These are phyloP conservation scores for Gymnoscelis rufifasciata DNA, from an alignment of 2,888 invertebrate species.

Conservation along the genomic window DNA sequence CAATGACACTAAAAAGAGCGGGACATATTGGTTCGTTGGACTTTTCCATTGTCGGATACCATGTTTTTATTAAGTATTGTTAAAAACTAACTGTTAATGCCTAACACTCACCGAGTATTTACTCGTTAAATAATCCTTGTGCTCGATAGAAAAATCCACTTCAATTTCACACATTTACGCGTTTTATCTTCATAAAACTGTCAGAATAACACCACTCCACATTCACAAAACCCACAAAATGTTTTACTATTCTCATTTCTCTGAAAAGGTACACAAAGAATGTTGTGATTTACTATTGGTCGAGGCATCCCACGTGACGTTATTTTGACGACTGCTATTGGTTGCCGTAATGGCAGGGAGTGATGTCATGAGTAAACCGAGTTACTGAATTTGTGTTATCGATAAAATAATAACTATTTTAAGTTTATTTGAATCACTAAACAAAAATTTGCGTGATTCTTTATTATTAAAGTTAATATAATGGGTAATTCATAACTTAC, in stretches of 20 bases:
- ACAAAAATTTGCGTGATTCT: not conserved
- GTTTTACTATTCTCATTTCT: slow-evolving; percentile 67
- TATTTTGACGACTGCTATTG: slow-evolving; percentile 58
- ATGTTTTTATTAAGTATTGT: slow-evolving; percentile 45
- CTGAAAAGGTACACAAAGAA: slow-evolving; percentile 79
- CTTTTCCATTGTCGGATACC: slow-evolving; percentile 60
- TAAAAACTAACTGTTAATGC: slow-evolving; percentile 18
- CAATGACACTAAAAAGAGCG: slow-evolving; percentile 76
- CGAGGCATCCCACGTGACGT: slow-evolving; percentile 72
- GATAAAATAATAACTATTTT: no score
- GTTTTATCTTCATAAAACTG: slow-evolving; percentile 72
- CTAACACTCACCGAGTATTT: slow-evolving; percentile 83
- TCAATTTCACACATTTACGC: slow-evolving; percentile 84
- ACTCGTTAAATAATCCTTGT: slow-evolving; percentile 81
- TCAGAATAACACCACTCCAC: slow-evolving; percentile 77
- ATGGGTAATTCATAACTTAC: slow-evolving; percentile 33
- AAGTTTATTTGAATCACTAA: not conserved
- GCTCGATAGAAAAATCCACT: slow-evolving; percentile 82
- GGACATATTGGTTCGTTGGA: slow-evolving; percentile 65
- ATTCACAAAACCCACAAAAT: slow-evolving; percentile 70
- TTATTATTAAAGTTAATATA: slow-evolving; percentile 3
- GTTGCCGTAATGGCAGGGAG: slow-evolving; percentile 36
- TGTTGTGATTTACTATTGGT: slow-evolving; percentile 72
- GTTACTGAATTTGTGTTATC: slow-evolving; percentile 23
- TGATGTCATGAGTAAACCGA: slow-evolving; percentile 51